Percentiles rank a stretch among this genome's conserved stretches.
These are phyloP conservation scores for Acropora tenuis DNA, from an alignment of 64 coral and sea anemone genomes.

Conservation along the genomic window DNA sequence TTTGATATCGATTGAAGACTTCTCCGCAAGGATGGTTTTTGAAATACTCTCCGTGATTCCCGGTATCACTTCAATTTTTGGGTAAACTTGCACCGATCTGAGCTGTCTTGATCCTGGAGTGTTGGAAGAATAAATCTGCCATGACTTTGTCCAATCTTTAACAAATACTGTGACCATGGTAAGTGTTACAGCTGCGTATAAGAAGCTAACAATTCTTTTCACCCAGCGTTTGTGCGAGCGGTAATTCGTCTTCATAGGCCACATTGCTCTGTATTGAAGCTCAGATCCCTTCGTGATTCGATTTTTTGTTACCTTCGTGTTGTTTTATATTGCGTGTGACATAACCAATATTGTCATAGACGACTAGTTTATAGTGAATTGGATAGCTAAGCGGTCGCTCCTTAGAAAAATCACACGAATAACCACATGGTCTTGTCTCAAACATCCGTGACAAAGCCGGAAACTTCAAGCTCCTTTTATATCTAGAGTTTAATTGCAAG, in stretches of 20 bases:
- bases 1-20: not conserved
- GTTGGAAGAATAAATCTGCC: not conserved
- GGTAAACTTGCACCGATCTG: constrained; percentile 9
- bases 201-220: not conserved
- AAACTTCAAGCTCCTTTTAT: not conserved
- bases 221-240: constrained; percentile 1
- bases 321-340: not conserved
- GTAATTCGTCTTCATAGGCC: not conserved
- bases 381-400: constrained; percentile 8
- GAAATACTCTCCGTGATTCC: not conserved
- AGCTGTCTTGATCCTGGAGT: constrained; percentile 11
- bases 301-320: not conserved
- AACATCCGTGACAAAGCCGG: not conserved
- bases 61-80: not conserved
- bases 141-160: not conserved
- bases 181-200: constrained; percentile 1
- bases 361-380: not conserved
- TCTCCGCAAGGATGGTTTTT: not conserved
- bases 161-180: constrained; percentile 3
- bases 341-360: constrained; percentile 5
- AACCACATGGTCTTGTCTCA: not conserved
- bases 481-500: not conserved
- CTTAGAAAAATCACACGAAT: not conserved
- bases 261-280: not conserved
- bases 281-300: too few relatives aligned